These are phyloP conservation scores for Catostylus mosaicus DNA, from an alignment of 30 jellyfish, hydroid and myxozoan species.

Conservation along the genomic window DNA sequence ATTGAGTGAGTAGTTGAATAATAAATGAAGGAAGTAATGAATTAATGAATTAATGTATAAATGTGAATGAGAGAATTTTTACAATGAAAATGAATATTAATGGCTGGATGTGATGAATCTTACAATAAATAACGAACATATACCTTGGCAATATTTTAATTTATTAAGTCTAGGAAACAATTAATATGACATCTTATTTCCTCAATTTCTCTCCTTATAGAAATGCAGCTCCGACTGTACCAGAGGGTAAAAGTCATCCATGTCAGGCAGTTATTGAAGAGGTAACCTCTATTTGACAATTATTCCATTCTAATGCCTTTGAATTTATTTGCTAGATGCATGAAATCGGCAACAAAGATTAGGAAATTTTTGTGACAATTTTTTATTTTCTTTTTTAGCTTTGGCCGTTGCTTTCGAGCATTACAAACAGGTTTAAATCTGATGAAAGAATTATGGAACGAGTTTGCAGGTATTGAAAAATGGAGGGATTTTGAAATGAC, in stretches of 20 bases:
- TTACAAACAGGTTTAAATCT: constrained; percentile 60
- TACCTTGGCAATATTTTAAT: no score
- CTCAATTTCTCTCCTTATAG: constrained; percentile 55
- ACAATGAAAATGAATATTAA: no score
- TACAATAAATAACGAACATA: no score
- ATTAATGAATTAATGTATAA: no score
- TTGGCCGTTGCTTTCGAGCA: constrained; percentile 80
- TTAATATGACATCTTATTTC: no score
- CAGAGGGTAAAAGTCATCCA: constrained; percentile 80
- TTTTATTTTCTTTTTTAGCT: constrained; percentile 52
- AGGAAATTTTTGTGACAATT: not conserved
- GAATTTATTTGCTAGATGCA: not conserved
- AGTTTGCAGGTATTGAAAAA: constrained; percentile 86
- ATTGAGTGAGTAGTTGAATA: not conserved
- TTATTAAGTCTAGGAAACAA: no score
- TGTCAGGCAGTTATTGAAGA: constrained; percentile 89
- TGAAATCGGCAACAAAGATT: not conserved
- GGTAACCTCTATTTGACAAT: constrained; percentile 39
- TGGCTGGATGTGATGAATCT: no score
- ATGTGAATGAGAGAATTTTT: no score
- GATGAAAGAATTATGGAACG: constrained; percentile 94
- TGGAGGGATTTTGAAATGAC: no score
- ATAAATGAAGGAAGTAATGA: no score
- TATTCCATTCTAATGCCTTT: no score
- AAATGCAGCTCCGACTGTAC: constrained; percentile 55